These are phyloP conservation scores for Phyllotreta cruciferae DNA, from an alignment of 2,888 invertebrate species.

Conservation along the genomic window DNA sequence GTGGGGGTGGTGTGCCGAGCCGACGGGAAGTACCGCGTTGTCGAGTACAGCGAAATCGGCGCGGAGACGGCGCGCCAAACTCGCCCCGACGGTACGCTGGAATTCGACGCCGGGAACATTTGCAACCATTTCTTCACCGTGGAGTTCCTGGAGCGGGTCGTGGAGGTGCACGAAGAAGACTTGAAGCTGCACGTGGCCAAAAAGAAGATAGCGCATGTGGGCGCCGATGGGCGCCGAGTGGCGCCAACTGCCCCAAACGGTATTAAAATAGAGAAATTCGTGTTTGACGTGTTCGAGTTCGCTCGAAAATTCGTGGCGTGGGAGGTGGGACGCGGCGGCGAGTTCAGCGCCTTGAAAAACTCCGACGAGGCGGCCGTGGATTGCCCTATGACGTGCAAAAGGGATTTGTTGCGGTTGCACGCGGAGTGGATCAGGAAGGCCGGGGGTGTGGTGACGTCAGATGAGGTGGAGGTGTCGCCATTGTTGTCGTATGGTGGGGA, in stretches of 20 bases:
- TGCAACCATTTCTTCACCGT: conserved; percentile 97
- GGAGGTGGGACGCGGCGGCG: conserved; percentile 89
- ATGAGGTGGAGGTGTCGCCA: conserved; percentile 89
- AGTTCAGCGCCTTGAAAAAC: conserved; percentile 98
- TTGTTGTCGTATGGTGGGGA: conserved; percentile 91
- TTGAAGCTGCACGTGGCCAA: conserved; percentile 93
- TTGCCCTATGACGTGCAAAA: conserved; percentile 86
- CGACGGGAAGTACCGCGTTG: conserved; percentile 87
- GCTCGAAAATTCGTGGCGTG: conserved; percentile 90
- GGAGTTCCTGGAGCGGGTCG: conserved; percentile 81
- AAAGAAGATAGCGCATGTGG: conserved; percentile 93
- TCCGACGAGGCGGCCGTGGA: conserved; percentile 83
- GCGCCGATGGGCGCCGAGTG: conserved; percentile 72
- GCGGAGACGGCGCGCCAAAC: conserved; percentile 82
- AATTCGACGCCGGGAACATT: conserved; percentile 95
- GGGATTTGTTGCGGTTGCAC: conserved; percentile 79
- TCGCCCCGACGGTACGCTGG: conserved; percentile 79
- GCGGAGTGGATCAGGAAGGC: conserved; percentile 80
- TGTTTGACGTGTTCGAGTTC: conserved; percentile 98
- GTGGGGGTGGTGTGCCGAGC: conserved; percentile 97
- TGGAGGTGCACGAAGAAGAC: conserved; percentile 72
- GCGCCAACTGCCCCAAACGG: conserved; percentile 89
- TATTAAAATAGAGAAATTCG: conserved; percentile 98
- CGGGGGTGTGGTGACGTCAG: conserved; percentile 75
- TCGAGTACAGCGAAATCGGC: conserved; percentile 97